A percentile compares a stretch with the other conserved stretches of the same genome.
Conservation (phyloP, 1,140 invertebrate species). For the Bombus waltoni region DNA sequence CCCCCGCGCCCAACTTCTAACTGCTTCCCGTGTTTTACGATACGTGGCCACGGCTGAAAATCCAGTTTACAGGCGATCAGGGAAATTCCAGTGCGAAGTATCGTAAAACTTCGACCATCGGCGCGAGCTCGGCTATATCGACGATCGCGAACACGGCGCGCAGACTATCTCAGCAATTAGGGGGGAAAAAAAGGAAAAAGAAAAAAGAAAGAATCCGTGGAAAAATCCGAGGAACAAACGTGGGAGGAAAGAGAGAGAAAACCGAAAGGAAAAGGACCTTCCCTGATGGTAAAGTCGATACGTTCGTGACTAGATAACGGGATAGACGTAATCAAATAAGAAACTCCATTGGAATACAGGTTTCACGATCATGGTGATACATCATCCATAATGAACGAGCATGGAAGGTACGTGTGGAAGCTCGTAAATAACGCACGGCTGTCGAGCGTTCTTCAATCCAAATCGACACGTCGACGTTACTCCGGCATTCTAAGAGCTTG, state of each 20-base stretch:
- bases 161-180: neutral
- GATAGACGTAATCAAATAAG: neutral
- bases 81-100: conserved; percentile 14
- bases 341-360: neutral
- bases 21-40: conserved; percentile 18
- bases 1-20: neutral
- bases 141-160: neutral
- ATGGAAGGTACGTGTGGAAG: neutral
- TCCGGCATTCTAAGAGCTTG: neutral
- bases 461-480: neutral
- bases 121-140: neutral
- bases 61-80: conserved; percentile 29
- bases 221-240: too few relatives aligned
- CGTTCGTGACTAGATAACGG: neutral
- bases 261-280: neutral
- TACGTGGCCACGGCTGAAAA: conserved; percentile 12
- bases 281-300: neutral
- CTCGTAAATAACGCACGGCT: conserved; percentile 3
- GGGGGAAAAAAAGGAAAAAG: too few relatives aligned
- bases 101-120: conserved; percentile 25
- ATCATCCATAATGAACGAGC: conserved; percentile 17
- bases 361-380: neutral
- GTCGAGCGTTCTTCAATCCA: neutral
- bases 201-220: neutral
- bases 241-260: neutral